A percentile compares a stretch with the other conserved stretches of the same genome.
These are phyloP conservation scores for Dolichotis patagonum DNA, from an alignment of 2,113 vertebrate genomes.

Conservation along the genomic window DNA sequence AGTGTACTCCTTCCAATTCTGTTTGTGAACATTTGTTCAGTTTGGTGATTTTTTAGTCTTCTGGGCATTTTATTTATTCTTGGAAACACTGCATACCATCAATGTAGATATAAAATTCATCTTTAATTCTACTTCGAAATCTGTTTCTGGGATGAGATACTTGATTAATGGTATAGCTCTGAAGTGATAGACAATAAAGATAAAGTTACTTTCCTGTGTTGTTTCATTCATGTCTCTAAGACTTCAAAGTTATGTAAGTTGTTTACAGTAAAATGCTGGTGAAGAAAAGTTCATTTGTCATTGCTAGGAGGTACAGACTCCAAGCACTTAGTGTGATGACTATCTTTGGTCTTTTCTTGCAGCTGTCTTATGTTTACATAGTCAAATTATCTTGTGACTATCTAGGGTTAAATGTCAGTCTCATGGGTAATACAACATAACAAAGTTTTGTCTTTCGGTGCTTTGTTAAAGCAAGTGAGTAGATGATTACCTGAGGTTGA, in stretches of 20 bases:
- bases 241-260: constrained; percentile 73
- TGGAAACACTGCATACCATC: not conserved
- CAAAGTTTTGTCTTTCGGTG: constrained; percentile 53
- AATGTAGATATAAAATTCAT: not conserved
- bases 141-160: not conserved
- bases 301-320: constrained; percentile 48
- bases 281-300: constrained; percentile 62
- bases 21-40: not conserved
- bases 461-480: constrained; percentile 65
- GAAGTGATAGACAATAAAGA: not conserved
- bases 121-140: not conserved
- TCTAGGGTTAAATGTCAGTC: constrained; percentile 67
- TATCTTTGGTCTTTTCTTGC: constrained; percentile 44
- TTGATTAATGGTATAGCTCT: not conserved
- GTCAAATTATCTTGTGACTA: constrained; percentile 40
- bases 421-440: not conserved
- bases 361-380: constrained; percentile 59
- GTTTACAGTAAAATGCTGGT: constrained; percentile 64
- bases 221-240: constrained; percentile 50
- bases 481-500: constrained; percentile 68
- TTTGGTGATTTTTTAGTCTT: not conserved
- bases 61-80: not conserved
- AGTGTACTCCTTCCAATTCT: not conserved
- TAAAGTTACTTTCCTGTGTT: not conserved
- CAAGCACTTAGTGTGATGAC: not conserved